A percentile compares a stretch with the other conserved stretches of the same genome.
phyloP scores from a whole-genome alignment of 1,140 invertebrate genomes.

The Formica selysi region DNA sequence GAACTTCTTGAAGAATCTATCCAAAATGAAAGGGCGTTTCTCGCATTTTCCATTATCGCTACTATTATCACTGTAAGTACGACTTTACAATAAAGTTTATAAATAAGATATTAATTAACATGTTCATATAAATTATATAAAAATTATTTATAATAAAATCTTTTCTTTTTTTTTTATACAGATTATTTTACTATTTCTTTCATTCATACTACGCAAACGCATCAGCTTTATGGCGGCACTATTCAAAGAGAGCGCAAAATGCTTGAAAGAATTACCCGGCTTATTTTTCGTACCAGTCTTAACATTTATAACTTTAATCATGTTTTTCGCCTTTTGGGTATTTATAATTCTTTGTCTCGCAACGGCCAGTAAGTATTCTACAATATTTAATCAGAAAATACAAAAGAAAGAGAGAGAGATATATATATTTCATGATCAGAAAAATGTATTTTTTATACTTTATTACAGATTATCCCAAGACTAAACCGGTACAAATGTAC shows the following conservation, averaged over 20 bases:
- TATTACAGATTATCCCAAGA: slow-evolving; percentile 85
- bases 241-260: slow-evolving; percentile 95
- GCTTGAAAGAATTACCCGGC: slow-evolving; percentile 93
- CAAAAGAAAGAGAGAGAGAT: no score
- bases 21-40: slow-evolving; percentile 94
- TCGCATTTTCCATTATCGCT: slow-evolving; percentile 94
- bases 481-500: slow-evolving; percentile 84
- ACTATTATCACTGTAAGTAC: slow-evolving; percentile 93
- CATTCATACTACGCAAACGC: slow-evolving; percentile 93
- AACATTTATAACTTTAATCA: slow-evolving; percentile 92
- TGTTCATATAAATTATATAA: slow-evolving; percentile 17
- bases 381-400: neutral
- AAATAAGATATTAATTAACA: slow-evolving; percentile 26
- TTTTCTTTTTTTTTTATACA: slow-evolving; percentile 51
- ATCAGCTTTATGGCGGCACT: slow-evolving; percentile 93
- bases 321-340: slow-evolving; percentile 95
- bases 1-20: slow-evolving; percentile 91
- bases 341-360: slow-evolving; percentile 91
- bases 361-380: slow-evolving; percentile 89
- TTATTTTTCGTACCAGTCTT: slow-evolving; percentile 95
- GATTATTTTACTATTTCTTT: slow-evolving; percentile 92
- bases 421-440: neutral
- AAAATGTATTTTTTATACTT: slow-evolving; percentile 40
- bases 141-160: neutral
- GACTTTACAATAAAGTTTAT: slow-evolving; percentile 21